phyloP scores from a whole-genome alignment of 2,113 vertebrate species.

The Cairina moschata region DNA sequence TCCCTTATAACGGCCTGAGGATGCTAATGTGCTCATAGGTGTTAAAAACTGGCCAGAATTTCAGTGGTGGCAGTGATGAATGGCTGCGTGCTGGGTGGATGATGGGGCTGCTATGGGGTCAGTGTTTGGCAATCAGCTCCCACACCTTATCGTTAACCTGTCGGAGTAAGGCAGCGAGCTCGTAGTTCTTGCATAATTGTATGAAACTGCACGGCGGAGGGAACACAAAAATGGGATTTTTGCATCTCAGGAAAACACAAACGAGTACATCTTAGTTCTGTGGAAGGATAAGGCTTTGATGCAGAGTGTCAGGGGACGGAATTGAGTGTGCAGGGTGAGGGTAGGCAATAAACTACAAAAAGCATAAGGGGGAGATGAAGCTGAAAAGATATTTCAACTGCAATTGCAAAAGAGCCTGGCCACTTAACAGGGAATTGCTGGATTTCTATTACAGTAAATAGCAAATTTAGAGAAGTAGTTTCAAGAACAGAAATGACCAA shows the following conservation, averaged over 20 bases:
- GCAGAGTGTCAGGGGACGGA: neutral
- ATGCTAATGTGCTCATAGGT: neutral
- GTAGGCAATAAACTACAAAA: neutral
- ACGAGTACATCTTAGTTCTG: neutral
- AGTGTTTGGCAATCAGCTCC: neutral
- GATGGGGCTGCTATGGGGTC: neutral
- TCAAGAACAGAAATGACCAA: neutral
- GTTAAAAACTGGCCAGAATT: neutral
- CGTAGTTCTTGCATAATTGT: neutral
- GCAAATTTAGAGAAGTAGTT: neutral
- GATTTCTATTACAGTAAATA: neutral
- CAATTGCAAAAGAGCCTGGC: neutral
- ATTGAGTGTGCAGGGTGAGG: neutral
- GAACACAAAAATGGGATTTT: neutral
- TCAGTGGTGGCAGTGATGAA: neutral
- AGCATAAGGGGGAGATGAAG: fast-evolving
- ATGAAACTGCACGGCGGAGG: fast-evolving
- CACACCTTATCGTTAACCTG: neutral
- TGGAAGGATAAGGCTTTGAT: neutral
- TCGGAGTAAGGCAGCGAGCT: neutral
- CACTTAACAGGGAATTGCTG: neutral
- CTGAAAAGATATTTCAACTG: neutral
- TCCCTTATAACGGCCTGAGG: neutral
- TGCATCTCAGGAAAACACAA: neutral
- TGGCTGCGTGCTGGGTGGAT: fast-evolving